Conservation (phyloP, 2,888 invertebrate genomes). For the Acrobasis suavella region DNA sequence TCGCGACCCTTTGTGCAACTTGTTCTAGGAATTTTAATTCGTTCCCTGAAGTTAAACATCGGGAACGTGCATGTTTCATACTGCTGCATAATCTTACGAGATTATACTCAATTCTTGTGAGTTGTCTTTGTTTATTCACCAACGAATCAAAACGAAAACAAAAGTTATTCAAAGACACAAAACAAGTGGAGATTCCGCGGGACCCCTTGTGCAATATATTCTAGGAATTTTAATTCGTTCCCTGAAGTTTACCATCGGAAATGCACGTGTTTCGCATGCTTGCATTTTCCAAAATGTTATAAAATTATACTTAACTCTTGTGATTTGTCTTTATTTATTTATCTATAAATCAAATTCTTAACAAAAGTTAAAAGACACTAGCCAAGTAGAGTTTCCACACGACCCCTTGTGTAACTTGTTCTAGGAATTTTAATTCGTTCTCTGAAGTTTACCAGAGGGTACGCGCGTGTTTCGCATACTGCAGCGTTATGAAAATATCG, state of each 20-base stretch:
- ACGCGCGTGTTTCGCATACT: constrained; percentile 13
- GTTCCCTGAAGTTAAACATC: no score
- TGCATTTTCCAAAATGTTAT: no score
- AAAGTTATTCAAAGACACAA: background rate
- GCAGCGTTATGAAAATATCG: background rate
- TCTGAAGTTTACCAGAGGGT: constrained; percentile 8
- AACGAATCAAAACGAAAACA: no score
- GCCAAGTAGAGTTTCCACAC: constrained; percentile 13
- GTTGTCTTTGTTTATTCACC: no score
- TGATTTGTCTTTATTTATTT: no score
- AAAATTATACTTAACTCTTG: no score
- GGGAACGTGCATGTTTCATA: no score
- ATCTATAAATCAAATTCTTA: no score
- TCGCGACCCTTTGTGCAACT: no score
- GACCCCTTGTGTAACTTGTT: constrained; percentile 20
- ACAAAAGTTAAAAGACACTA: background rate
- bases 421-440: constrained; percentile 25
- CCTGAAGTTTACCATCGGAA: constrained; percentile 10
- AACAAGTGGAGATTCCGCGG: constrained; percentile 13
- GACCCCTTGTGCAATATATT: constrained; percentile 18
- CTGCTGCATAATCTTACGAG: no score
- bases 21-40: no score
- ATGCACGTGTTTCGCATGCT: constrained; percentile 15
- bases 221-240: constrained; percentile 25
- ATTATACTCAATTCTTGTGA: no score